Conservation (phyloP, 2,888 invertebrate genomes). For the Eutolmus rufibarbis region DNA sequence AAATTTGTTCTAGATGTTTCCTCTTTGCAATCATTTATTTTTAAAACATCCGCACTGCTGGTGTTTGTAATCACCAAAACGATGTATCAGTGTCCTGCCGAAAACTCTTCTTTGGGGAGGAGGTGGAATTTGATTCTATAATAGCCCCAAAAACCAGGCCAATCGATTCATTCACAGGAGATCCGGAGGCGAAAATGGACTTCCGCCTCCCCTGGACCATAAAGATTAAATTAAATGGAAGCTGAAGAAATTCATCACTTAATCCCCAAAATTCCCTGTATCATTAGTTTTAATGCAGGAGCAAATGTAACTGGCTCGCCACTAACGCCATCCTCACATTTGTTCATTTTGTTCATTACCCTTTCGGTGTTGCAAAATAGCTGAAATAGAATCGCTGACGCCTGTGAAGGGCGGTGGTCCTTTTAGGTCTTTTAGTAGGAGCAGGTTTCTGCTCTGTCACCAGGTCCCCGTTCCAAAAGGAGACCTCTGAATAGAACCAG, state of each 20-base stretch:
- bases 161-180: background rate
- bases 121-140: background rate
- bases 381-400: slow-evolving; percentile 30
- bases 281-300: slow-evolving; percentile 28
- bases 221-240: background rate
- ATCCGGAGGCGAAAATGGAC: background rate
- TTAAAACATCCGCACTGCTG: background rate
- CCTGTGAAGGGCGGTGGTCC: background rate
- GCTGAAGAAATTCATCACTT: slow-evolving; percentile 29
- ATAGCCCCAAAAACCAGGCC: background rate
- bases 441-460: background rate
- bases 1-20: background rate
- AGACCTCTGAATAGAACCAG: background rate
- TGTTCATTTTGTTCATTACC: slow-evolving; percentile 19
- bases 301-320: slow-evolving; percentile 6
- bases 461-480: background rate
- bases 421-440: background rate
- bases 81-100: background rate
- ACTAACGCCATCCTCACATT: slow-evolving; percentile 9
- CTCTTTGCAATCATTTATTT: background rate
- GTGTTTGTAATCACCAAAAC: background rate
- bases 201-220: background rate
- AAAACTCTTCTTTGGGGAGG: background rate
- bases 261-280: slow-evolving; percentile 20
- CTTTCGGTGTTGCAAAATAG: background rate